Conservation (phyloP, 2,888 invertebrate species). For the Xanthorhoe spadicearia region DNA sequence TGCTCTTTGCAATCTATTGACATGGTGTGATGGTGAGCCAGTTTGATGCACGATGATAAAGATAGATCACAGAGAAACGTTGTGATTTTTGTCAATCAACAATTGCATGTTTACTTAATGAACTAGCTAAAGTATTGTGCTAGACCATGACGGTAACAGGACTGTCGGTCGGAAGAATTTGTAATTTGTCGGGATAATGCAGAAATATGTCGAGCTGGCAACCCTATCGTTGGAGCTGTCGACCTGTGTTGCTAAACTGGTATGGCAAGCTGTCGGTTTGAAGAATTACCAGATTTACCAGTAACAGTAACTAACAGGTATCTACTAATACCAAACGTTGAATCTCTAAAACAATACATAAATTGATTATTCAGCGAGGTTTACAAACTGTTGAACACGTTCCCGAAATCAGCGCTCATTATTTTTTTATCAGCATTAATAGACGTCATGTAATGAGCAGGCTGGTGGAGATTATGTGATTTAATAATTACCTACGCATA, state of each 20-base stretch:
- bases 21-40: too few relatives aligned
- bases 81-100: too few relatives aligned
- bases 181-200: too few relatives aligned
- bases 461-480: not conserved
- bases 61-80: too few relatives aligned
- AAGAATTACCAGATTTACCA: not conserved
- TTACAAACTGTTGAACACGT: not conserved
- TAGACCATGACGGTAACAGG: too few relatives aligned
- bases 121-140: too few relatives aligned
- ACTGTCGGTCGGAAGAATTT: too few relatives aligned
- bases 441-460: not conserved
- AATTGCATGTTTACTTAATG: too few relatives aligned
- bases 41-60: too few relatives aligned
- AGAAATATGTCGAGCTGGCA: too few relatives aligned
- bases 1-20: too few relatives aligned
- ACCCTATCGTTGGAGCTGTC: not conserved
- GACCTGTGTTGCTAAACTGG: not conserved
- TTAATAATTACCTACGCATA: too few relatives aligned
- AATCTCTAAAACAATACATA: not conserved
- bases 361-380: not conserved
- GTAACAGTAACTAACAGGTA: not conserved
- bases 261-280: not conserved
- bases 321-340: not conserved
- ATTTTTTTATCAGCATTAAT: not conserved
- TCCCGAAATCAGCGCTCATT: not conserved